Base-by-base conservation (phyloP, 2,797 vertebrate genomes). In the Karalla daura region DNA sequence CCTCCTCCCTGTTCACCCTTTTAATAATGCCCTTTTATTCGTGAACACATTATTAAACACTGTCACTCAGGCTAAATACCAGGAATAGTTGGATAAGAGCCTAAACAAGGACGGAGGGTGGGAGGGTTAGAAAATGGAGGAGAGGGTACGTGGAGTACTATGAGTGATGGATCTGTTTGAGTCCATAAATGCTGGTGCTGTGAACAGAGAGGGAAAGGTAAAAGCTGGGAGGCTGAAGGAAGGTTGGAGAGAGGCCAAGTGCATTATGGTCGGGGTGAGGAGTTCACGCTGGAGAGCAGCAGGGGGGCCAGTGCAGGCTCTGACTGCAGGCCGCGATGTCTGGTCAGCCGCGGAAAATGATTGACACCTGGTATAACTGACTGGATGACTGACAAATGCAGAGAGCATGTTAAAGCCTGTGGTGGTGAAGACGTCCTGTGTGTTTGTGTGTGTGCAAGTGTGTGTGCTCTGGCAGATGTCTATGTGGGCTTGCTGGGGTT, bases 31-130 rank as follows among this genome's bases (percentile, higher is more conserved):
- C 84, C 85, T 87, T 89, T 90, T 89, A 89, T 90, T 90, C 90
- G 70, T 74, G 74, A 76, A 83, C 86, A 89, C 86, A 80, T 93
- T 92, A 94, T 93, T 94, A 93, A 91, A 91, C 62, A 80, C 90
- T 91, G 91, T 93, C 93, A 92, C 75, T 94, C 92, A 92, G 76
- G 70, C 78, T 82, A 90, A 91, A 93, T 93, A 90, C 91, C 90
- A 85, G 86, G 81, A 87, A 94, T 94, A 90, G 81, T 89, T 91
- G 85, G 84, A 85, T 63, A 77, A 65, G 47, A 74, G 85, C 80
- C 83, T 36, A 74, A 81, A 81, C 69, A 63, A 59, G 70, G 76
- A 69, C 69, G 46, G 51, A 53, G 53, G n/a, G n/a, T n/a, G 58
- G 7, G 30, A 12, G n/a, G 25, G 1, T 25, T 25, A 45, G n/a